Percentiles rank a stretch among this genome's conserved stretches.
These are phyloP conservation scores for Stenotaenia linearis DNA, from an alignment of 2,888 invertebrate genomes.

Conservation along the genomic window DNA sequence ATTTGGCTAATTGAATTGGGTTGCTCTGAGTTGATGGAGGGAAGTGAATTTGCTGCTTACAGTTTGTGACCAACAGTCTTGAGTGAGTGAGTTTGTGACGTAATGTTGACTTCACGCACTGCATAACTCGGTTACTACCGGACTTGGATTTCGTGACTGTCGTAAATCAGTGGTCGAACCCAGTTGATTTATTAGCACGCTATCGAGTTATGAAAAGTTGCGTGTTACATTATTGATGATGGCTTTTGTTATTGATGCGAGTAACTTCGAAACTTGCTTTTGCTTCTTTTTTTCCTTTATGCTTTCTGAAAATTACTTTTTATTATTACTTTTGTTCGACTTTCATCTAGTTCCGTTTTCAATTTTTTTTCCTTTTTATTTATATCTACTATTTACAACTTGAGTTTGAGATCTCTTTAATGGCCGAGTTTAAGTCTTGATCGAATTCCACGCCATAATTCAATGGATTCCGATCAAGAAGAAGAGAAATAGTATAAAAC, in stretches of 20 bases:
- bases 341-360: not conserved
- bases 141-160: not conserved
- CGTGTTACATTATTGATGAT: not conserved
- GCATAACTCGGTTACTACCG: conserved; percentile 1
- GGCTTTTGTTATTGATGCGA: not conserved
- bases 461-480: not conserved
- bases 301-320: not conserved
- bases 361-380: not conserved
- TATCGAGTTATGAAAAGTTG: not conserved
- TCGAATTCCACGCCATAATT: conserved; percentile 1
- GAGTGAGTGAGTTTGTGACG: not conserved
- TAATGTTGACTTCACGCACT: conserved; percentile 5
- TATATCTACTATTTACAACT: not conserved
- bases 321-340: not conserved
- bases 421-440: not conserved
- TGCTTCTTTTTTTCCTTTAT: too few relatives aligned
- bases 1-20: conserved; percentile 19
- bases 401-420: not conserved
- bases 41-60: conserved; percentile 19
- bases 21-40: not conserved
- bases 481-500: not conserved
- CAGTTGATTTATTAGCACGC: not conserved
- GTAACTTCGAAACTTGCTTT: not conserved
- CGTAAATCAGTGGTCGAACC: not conserved
- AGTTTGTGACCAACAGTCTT: not conserved